phyloP scores from a whole-genome alignment of 2,113 vertebrate species.

The Crotalus helleri region DNA sequence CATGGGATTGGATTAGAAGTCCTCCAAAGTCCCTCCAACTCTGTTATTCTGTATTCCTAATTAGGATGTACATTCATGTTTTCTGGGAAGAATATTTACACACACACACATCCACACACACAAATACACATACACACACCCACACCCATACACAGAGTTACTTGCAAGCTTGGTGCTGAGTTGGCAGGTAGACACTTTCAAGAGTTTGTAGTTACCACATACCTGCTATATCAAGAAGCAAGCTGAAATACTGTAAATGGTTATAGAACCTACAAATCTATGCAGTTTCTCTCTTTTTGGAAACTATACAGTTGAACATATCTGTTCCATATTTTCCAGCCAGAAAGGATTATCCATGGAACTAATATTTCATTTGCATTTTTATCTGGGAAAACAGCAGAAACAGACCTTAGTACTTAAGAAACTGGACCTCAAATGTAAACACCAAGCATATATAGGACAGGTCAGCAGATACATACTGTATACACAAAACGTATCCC shows the following conservation, averaged over 20 bases:
- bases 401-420: constrained; percentile 29
- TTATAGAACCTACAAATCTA: neutral
- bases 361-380: constrained; percentile 43
- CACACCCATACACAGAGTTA: neutral
- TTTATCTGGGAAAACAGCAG: constrained; percentile 6
- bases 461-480: neutral
- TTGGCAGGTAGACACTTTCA: neutral
- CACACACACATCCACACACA: neutral
- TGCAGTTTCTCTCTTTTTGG: constrained; percentile 4
- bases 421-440: constrained; percentile 27
- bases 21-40: neutral
- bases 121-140: too few species aligned
- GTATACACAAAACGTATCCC: neutral
- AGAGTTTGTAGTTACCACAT: neutral
- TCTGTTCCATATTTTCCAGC: constrained; percentile 25
- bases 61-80: neutral
- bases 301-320: constrained; percentile 15
- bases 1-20: neutral
- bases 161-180: neutral
- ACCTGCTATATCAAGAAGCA: neutral
- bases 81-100: neutral
- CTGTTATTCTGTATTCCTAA: neutral
- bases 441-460: neutral
- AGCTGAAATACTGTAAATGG: neutral
- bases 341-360: constrained; percentile 39